Evolutionary conservation across 2,888 invertebrate genomes (phyloP), one percentile per base, ranked within the genome.

Genomic region (Cosmopolites sordidus): DNA sequence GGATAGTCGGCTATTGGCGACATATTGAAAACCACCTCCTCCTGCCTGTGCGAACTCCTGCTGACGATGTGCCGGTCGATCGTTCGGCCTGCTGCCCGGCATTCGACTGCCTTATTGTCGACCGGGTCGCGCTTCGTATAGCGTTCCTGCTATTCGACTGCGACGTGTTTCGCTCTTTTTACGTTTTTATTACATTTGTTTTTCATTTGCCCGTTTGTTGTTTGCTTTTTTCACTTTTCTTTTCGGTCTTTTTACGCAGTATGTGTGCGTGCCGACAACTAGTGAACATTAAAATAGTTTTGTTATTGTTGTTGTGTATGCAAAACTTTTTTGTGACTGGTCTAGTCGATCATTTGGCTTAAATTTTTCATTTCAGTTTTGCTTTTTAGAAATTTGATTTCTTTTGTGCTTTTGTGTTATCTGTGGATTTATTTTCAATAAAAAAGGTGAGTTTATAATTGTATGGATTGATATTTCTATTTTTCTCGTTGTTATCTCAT

Each of bases 41-140:
- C 43, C 48, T 22, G 41, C 33, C 17, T 16, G 48, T 41, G 33
- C 37, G 33, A 14, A 43, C 48, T 48, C 17, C 16, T 42, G 17
- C 30, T 42, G 42, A 14, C 43, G 48, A 18, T 37, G 29, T 42
- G 43, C 42, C 43, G 48, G 22, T 16, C 12, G 22, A 22, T 33
- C 33, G 33, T 11, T 33, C 33, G 33, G 33, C 33, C 33, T 33
- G 33, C 33, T 30, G 17, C 41, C 48, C 48, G 48, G 41, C 33
- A 43, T 48, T 48, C 48, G 48, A 15, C 29, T 30, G 48, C 17
- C 39, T 39, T 42, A 42, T 48, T 48, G 48, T 48, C 48, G 48
- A 48, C 42, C 48, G 33, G 42, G 41, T 48, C 48, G 48, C 48
- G 48, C 42, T 22, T 29, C 37, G 37, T 22, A 43, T 41, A 17